phyloP scores from a whole-genome alignment of 2,113 vertebrate genomes.

The Solenodon paradoxus region DNA sequence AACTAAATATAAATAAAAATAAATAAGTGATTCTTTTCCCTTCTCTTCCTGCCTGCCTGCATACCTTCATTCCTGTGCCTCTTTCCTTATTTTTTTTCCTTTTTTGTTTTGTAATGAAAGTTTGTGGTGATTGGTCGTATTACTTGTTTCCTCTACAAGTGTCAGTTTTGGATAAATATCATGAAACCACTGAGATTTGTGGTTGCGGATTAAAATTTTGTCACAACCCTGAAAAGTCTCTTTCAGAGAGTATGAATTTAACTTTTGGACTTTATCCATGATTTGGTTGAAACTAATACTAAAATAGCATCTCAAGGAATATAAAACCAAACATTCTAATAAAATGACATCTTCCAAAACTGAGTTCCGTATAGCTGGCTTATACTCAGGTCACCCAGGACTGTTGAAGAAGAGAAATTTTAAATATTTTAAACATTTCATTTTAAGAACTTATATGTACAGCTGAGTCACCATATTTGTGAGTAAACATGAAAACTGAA shows the following conservation, averaged over 20 bases:
- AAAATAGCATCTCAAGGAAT: conserved; percentile 31
- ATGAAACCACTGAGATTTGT: conserved; percentile 48
- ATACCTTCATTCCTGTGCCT: no score
- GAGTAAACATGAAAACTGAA: not conserved
- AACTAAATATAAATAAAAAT: no score
- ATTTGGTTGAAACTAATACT: conserved; percentile 50
- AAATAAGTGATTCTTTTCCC: no score
- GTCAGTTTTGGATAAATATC: conserved; percentile 38
- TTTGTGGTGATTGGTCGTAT: conserved; percentile 28
- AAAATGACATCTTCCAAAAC: not conserved
- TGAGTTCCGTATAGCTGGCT: not conserved
- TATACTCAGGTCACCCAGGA: not conserved
- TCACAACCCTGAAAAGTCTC: conserved; percentile 38
- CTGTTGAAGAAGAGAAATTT: not conserved
- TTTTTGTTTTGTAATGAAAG: conserved; percentile 38
- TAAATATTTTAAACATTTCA: not conserved
- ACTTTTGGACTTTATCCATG: not conserved
- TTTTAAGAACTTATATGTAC: not conserved
- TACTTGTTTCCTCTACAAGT: conserved; percentile 46
- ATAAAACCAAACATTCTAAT: conserved; percentile 22
- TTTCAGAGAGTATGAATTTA: conserved; percentile 43
- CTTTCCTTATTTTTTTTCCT: no score
- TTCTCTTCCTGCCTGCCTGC: no score
- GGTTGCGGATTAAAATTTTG: conserved; percentile 55
- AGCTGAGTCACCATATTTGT: not conserved